Evolutionary conservation across 2,888 invertebrate genomes (phyloP).

Genomic region (Drosophila ezoana): DNA sequence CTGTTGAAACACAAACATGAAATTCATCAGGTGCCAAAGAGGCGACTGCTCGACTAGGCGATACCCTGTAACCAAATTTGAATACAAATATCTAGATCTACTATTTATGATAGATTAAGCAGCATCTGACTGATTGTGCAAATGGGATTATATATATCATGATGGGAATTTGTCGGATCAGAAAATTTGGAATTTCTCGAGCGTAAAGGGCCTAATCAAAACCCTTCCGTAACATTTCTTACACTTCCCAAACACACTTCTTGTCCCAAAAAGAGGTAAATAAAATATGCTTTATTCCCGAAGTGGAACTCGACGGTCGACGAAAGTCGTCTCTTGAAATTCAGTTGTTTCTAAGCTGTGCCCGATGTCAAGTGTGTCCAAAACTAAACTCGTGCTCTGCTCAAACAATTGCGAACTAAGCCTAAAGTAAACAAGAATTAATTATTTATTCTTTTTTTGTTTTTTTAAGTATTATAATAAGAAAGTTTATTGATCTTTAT

Average conservation of each 20-base stretch:
- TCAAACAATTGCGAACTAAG: background rate
- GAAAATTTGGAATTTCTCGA: too few species aligned
- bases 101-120: too few species aligned
- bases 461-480: background rate
- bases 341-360: slow-evolving; percentile 9
- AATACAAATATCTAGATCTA: background rate
- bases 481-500: background rate
- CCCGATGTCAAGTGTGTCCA: slow-evolving; percentile 4
- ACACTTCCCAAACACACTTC: too few species aligned
- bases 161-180: too few species aligned
- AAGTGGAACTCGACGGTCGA: too few species aligned
- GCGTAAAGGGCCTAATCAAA: too few species aligned
- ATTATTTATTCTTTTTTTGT: background rate
- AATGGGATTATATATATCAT: too few species aligned
- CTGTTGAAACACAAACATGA: slow-evolving; percentile 30
- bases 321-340: background rate
- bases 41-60: background rate
- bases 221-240: too few species aligned
- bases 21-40: background rate
- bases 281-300: too few species aligned
- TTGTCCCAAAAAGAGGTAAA: too few species aligned
- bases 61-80: background rate
- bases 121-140: too few species aligned
- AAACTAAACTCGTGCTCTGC: background rate
- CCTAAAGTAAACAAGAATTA: background rate